Percentiles rank a stretch among this genome's conserved stretches.
Evolutionary conservation across 2,797 vertebrate genomes (phyloP).

Genomic region (Trachops cirrhosus): DNA sequence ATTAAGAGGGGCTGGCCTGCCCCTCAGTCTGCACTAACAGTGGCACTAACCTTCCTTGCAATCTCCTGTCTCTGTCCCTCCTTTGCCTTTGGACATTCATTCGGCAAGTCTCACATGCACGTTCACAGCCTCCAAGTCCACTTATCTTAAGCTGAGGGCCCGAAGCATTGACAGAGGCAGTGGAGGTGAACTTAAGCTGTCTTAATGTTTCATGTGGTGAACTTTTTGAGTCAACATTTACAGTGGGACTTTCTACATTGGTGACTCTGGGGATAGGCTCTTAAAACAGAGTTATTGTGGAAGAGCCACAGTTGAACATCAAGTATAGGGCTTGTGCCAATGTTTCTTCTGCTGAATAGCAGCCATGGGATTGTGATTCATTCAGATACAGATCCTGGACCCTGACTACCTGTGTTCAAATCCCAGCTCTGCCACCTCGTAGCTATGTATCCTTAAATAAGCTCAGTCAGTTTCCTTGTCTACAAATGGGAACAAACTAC

Average conservation of each 20-base stretch:
- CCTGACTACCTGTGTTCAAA: not conserved
- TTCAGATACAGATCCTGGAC: not conserved
- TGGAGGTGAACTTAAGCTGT: not conserved
- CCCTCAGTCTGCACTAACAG: not conserved
- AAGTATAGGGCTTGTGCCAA: not conserved
- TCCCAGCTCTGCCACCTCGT: not conserved
- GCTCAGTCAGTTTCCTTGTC: not conserved
- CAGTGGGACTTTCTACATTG: not conserved
- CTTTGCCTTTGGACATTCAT: not conserved
- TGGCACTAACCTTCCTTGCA: not conserved
- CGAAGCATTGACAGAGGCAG: not conserved
- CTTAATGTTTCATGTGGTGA: not conserved
- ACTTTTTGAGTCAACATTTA: not conserved
- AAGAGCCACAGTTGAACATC: not conserved
- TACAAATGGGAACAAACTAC: not conserved
- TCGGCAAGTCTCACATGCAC: not conserved
- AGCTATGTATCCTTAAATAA: not conserved
- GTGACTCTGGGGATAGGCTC: not conserved
- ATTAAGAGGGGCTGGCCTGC: not conserved
- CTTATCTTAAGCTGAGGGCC: not conserved
- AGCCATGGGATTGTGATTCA: not conserved
- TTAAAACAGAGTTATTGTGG: not conserved
- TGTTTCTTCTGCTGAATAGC: not conserved
- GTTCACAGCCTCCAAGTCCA: not conserved
- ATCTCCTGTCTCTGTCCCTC: constrained; percentile 20